Percentiles rank a stretch among this genome's conserved stretches.
Conservation (phyloP, 2,797 vertebrate genomes). For the Apogon talboti region DNA sequence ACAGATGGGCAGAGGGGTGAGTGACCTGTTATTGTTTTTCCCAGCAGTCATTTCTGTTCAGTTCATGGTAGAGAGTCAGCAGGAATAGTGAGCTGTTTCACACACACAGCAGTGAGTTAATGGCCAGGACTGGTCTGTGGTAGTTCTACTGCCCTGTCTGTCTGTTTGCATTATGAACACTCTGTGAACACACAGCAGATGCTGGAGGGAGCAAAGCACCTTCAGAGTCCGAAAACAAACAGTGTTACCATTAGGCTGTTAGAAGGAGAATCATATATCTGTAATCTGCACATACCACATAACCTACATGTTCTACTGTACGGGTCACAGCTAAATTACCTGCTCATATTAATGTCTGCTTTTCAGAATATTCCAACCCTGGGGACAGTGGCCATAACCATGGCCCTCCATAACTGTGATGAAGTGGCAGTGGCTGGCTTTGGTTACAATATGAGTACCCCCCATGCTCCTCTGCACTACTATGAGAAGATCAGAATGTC, state of each 20-base stretch:
- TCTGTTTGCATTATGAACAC: slow-evolving; percentile 41
- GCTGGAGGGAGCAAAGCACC: slow-evolving; percentile 23
- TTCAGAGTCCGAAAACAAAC: slow-evolving; percentile 27
- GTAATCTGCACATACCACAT: neutral
- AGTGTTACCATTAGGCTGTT: slow-evolving; percentile 22
- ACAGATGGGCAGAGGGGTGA: slow-evolving; percentile 91
- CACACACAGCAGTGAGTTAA: slow-evolving; percentile 11
- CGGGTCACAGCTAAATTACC: neutral
- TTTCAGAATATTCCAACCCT: slow-evolving; percentile 94
- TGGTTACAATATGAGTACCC: slow-evolving; percentile 92
- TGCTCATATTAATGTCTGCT: slow-evolving; percentile 13
- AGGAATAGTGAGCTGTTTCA: slow-evolving; percentile 12
- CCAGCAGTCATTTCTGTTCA: neutral
- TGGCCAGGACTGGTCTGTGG: slow-evolving; percentile 12
- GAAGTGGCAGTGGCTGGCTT: slow-evolving; percentile 95
- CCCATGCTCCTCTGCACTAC: slow-evolving; percentile 92
- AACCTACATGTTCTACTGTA: neutral
- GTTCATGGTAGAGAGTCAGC: slow-evolving; percentile 1
- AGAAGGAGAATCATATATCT: slow-evolving; percentile 30
- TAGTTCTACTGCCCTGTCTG: slow-evolving; percentile 21
- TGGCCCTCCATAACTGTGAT: slow-evolving; percentile 96
- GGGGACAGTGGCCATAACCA: slow-evolving; percentile 94
- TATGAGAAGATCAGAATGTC: slow-evolving; percentile 94
- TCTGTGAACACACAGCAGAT: slow-evolving; percentile 43
- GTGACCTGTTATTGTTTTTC: slow-evolving; percentile 30